phyloP scores from a whole-genome alignment of 2,888 invertebrate genomes.

The Drosophila subquinaria region DNA sequence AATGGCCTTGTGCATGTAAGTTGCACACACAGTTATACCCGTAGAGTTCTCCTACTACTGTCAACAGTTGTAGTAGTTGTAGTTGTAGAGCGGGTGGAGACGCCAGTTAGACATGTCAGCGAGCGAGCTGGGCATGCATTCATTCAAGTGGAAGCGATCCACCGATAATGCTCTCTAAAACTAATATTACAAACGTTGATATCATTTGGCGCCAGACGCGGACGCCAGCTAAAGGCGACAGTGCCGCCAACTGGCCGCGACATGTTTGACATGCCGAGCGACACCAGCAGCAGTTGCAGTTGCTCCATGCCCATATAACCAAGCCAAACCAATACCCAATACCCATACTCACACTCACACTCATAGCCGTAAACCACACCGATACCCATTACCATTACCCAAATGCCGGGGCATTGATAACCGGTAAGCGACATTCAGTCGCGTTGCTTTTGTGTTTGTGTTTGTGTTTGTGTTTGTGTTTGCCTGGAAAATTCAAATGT shows the following conservation, averaged over 20 bases:
- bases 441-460: slow-evolving; percentile 50
- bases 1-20: slow-evolving; percentile 59
- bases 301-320: slow-evolving; percentile 21
- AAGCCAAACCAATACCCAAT: slow-evolving; percentile 3
- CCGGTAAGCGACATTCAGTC: slow-evolving; percentile 57
- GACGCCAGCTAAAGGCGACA: slow-evolving; percentile 71
- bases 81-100: slow-evolving; percentile 17
- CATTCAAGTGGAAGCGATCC: slow-evolving; percentile 82
- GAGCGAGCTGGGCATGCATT: slow-evolving; percentile 61
- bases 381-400: slow-evolving; percentile 33
- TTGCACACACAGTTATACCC: slow-evolving; percentile 22
- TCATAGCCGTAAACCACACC: slow-evolving; percentile 19
- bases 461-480: slow-evolving; percentile 28
- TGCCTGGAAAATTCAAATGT: slow-evolving; percentile 75
- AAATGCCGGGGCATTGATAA: slow-evolving; percentile 59
- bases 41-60: slow-evolving; percentile 48
- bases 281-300: slow-evolving; percentile 49
- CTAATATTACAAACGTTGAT: slow-evolving; percentile 82
- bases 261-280: slow-evolving; percentile 82
- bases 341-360: slow-evolving; percentile 23
- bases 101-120: slow-evolving; percentile 51
- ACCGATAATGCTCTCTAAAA: slow-evolving; percentile 83
- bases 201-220: slow-evolving; percentile 82
- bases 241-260: slow-evolving; percentile 84
- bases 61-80: slow-evolving; percentile 36